These are phyloP conservation scores for Gila robusta DNA, from an alignment of 2,797 vertebrate species.

Conservation along the genomic window DNA sequence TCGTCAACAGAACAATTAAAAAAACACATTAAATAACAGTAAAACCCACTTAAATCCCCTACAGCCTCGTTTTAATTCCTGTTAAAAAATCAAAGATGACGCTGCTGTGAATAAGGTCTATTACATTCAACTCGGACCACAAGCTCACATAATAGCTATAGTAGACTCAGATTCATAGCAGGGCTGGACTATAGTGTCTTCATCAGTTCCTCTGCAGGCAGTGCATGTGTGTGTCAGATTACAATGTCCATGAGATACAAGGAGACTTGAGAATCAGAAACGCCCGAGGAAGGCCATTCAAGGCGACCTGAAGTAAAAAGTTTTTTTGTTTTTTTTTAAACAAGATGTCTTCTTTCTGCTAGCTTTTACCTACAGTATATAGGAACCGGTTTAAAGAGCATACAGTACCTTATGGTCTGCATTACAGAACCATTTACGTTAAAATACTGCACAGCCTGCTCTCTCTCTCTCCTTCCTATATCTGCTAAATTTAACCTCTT, in stretches of 20 bases:
- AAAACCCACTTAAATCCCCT: too few relatives aligned
- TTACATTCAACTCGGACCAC: background rate
- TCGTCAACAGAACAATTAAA: too few relatives aligned
- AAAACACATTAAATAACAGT: too few relatives aligned
- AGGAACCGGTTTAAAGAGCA: background rate
- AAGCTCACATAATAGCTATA: background rate
- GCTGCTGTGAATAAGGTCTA: too few relatives aligned
- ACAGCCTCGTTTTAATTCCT: too few relatives aligned
- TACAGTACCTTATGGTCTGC: constrained; percentile 21
- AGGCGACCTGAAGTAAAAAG: constrained; percentile 30
- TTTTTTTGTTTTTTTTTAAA: constrained; percentile 38
- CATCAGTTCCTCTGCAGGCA: background rate
- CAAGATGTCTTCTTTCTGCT: constrained; percentile 19
- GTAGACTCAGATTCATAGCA: background rate
- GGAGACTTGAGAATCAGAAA: constrained; percentile 7
- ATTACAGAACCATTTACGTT: constrained; percentile 43
- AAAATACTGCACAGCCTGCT: constrained; percentile 52
- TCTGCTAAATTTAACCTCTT: constrained; percentile 77
- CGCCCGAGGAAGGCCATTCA: background rate
- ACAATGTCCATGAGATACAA: constrained; percentile 29
- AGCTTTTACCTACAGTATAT: constrained; percentile 27
- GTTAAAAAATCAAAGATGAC: too few relatives aligned
- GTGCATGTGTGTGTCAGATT: constrained; percentile 1
- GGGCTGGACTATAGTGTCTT: background rate
- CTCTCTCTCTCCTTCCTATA: constrained; percentile 58